Base-by-base conservation (phyloP, 2,888 invertebrate species). In the Hypolimnas misippus region DNA sequence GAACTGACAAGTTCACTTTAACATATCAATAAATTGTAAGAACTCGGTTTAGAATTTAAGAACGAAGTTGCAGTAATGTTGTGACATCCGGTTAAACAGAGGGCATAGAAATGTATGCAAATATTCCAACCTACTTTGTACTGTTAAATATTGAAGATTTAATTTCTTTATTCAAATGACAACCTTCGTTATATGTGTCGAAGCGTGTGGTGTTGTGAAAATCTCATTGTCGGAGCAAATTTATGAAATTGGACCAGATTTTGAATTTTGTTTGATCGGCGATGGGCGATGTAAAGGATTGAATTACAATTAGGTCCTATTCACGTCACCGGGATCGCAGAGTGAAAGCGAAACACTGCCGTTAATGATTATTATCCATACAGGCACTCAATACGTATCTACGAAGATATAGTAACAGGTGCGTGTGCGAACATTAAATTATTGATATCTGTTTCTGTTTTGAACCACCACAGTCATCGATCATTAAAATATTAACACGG, bases 61-160 rank as follows among this genome's bases (percentile, higher is more conserved):
- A 38, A 38, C 56, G 54, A 53, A 61, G 53, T 53, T 61, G 35
- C 42, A 53, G 59, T 38, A 52, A 55, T 57, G 66, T 63, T 63
- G 63, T 61, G 66, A 66, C 66, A 57, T 59, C 57, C 63, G 53
- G 58, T 49, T 55, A 44, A 57, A 57, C 57, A 57, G 53, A 44
- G 42, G 53, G 56, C 53, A 66, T 66, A 63, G 57, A 59, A 63
- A 66, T 66, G 31, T 63, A 66, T 66, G 66, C 54, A 63, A 66
- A 63, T 66, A 57, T 52, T 8, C 40, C 50, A 63, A 40, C 65
- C 53, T 54, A 61, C 64, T 64, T 49, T 35, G 53, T 54, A 29
- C 61, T 57, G 46, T 56, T 60, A 51, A 52, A 56, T 63, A 51
- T 51, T 58, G 33, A 52, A 51, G 33, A 52, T 52, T 44, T 58